Conservation (phyloP, 2,113 vertebrate genomes). For the Grammomys dolichurus region DNA sequence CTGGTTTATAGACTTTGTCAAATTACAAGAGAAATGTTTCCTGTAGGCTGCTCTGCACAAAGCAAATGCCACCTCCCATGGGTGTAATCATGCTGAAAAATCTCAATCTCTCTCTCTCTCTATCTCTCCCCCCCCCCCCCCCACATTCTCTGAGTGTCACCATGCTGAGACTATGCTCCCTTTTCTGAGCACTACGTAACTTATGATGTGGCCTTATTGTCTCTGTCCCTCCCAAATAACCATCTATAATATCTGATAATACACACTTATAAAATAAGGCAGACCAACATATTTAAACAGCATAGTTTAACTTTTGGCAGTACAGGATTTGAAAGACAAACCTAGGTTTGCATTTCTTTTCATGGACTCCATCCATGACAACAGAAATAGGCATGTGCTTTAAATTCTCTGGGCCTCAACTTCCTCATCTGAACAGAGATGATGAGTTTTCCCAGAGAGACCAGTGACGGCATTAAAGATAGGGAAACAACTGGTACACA, state of each 20-base stretch:
- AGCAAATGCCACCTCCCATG: background rate
- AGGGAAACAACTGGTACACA: background rate
- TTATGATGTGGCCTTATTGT: background rate
- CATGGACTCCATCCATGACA: background rate
- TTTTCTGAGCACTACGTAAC: background rate
- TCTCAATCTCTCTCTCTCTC: no score
- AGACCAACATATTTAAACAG: background rate
- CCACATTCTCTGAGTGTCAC: background rate
- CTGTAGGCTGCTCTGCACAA: background rate
- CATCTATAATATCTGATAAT: background rate
- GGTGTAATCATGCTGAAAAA: background rate
- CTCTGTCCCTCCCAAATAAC: background rate
- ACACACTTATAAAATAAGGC: background rate
- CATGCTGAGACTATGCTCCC: background rate
- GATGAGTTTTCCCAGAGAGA: background rate
- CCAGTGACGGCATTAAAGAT: background rate
- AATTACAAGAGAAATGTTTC: background rate
- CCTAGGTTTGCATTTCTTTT: background rate
- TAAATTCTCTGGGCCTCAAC: background rate
- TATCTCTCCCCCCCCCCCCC: no score
- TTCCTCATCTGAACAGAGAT: background rate
- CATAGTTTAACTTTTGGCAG: background rate
- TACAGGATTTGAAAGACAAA: background rate
- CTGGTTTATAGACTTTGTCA: constrained; percentile 28
- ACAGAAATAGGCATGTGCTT: background rate